A percentile compares a stretch with the other conserved stretches of the same genome.
Evolutionary conservation across 2,888 invertebrate genomes (phyloP).

Genomic region (Frankliniella fusca): DNA sequence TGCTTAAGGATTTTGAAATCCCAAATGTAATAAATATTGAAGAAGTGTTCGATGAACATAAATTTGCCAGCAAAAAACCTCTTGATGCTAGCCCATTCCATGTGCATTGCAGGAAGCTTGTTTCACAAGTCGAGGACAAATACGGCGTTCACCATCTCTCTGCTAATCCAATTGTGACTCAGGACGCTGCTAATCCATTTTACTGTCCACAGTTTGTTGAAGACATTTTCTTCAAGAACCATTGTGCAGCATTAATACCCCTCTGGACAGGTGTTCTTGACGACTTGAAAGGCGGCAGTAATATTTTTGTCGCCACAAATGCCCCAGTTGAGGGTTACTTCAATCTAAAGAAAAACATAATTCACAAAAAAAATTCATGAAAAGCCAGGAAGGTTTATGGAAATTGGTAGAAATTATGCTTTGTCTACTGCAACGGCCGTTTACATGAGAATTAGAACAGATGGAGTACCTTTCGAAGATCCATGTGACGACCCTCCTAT

Average conservation of each 20-base stretch:
- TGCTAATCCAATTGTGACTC: no score
- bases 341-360: not conserved
- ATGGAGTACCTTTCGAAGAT: not conserved
- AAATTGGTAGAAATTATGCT: not conserved
- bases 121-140: no score
- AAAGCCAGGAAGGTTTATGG: not conserved
- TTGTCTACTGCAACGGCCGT: not conserved
- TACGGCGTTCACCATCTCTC: no score
- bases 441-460: not conserved
- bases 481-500: not conserved
- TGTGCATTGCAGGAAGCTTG: not conserved
- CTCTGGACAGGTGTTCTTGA: not conserved
- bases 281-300: not conserved
- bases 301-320: not conserved
- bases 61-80: not conserved
- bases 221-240: not conserved
- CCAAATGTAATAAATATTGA: not conserved
- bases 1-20: not conserved
- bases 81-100: not conserved
- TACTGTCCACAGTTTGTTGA: not conserved
- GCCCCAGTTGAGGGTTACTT: not conserved
- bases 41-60: not conserved
- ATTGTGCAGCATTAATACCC: not conserved
- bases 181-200: not conserved
- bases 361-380: not conserved